Base-by-base conservation (phyloP, 1,140 invertebrate species). In the Cherax quadricarinatus region DNA sequence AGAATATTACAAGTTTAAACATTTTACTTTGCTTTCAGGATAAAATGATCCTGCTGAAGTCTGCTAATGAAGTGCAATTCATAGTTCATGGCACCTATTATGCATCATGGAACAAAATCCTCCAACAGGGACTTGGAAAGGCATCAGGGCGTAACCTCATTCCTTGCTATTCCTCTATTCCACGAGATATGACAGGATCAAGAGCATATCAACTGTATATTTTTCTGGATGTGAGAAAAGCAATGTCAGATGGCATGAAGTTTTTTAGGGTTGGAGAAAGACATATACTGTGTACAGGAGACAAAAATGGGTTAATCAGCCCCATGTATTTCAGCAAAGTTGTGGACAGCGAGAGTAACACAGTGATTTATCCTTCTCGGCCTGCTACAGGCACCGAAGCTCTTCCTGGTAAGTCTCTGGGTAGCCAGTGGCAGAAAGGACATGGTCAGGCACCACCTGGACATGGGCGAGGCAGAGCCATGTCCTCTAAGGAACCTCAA, bases 321-420 rank as follows among this genome's bases (percentile, higher is more conserved):
- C 78, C 84, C n/a, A 86, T 73, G 57, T 91, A 91, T 70, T 91
- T 91, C 57, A 82, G 41, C 41, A 85, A 73, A n/a, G 90, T 91
- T 24, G 57, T 91, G 78, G 90, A 91, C n/a, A 30, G 41, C 7
- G 85, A 81, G 30, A 70, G 73, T 7, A 49, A 75, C n/a, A 7
- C 16, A 4, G 60, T 91, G 18, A 91, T 91, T 10, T 91, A 48
- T 79, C 57, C 87, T 30, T 16, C 79, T 51, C 78, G 48, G 49
- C 57, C 51, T 70, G 60, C 87, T 49, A n/a, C 16, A 9, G 48
- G 41, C 16, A 16, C 78, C 41, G 49, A 51, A 70, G 9, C 78
- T 81, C 62, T 66, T 66, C 62, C 62, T 21, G 21, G 62, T 66
- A 66, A 21, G 5, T 18, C 62, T 66, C 62, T 3, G 18, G 66